phyloP scores from a whole-genome alignment of 2,888 invertebrate species.

The Autographa gamma region DNA sequence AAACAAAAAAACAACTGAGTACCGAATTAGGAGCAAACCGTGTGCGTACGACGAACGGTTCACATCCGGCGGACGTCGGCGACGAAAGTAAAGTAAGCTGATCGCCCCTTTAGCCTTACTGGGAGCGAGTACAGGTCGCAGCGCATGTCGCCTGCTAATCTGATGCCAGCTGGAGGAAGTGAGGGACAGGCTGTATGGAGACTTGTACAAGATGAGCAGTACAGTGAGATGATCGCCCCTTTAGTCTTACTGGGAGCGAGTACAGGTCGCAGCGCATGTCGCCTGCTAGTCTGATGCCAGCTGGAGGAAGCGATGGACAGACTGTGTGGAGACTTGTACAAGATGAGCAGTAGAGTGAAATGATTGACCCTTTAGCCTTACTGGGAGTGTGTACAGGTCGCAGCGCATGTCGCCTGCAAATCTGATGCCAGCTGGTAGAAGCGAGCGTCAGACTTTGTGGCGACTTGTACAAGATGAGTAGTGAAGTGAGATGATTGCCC shows the following conservation, averaged over 20 bases:
- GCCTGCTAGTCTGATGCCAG: conserved; percentile 11
- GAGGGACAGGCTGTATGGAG: conserved; percentile 13
- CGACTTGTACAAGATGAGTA: not conserved
- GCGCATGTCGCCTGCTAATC: conserved; percentile 51
- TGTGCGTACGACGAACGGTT: conserved; percentile 64
- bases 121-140: conserved; percentile 43
- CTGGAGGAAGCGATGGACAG: too few relatives aligned
- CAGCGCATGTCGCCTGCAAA: conserved; percentile 48
- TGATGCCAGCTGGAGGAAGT: conserved; percentile 37
- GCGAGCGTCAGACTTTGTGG: conserved; percentile 15
- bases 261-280: conserved; percentile 29
- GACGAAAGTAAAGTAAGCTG: conserved; percentile 76
- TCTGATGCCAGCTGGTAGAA: conserved; percentile 42
- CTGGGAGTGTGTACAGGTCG: conserved; percentile 43
- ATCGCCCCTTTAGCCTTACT: conserved; percentile 60
- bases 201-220: not conserved
- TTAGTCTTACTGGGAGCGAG: too few relatives aligned
- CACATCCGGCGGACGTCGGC: conserved; percentile 76
- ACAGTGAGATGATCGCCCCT: too few relatives aligned
- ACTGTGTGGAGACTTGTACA: too few relatives aligned
- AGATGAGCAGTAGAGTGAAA: conserved; percentile 72
- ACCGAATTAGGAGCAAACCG: conserved; percentile 59
- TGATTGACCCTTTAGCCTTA: conserved; percentile 62
- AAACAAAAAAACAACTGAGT: not conserved
- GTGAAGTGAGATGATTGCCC: too few relatives aligned